phyloP scores from a whole-genome alignment of 1,140 invertebrate genomes.

The Hirudo medicinalis region DNA sequence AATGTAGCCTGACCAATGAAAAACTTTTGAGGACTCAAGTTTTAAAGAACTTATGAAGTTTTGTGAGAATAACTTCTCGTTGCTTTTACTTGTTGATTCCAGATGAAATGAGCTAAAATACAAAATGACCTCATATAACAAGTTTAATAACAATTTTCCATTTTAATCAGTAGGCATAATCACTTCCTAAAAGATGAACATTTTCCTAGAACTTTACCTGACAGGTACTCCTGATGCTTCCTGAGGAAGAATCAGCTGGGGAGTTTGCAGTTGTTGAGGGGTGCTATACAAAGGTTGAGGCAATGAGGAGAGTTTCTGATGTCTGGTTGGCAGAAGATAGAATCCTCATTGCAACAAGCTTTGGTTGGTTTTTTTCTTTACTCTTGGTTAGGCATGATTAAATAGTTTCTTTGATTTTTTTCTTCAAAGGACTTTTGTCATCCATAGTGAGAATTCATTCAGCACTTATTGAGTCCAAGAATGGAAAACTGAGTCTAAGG shows the following conservation, averaged over 20 bases:
- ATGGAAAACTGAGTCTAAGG: slow-evolving; percentile 41
- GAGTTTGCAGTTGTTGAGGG: neutral
- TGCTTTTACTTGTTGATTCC: no score
- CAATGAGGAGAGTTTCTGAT: neutral
- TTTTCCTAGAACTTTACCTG: neutral
- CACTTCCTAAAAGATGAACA: neutral
- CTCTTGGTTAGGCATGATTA: slow-evolving; percentile 35
- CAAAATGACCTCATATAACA: no score
- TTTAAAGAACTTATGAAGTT: no score
- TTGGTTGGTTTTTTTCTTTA: slow-evolving; percentile 54
- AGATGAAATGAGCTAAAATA: no score
- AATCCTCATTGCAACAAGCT: slow-evolving; percentile 58
- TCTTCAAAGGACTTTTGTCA: no score
- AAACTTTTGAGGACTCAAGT: no score
- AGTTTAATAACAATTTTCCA: no score
- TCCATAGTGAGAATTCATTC: slow-evolving; percentile 44
- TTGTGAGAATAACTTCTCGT: no score
- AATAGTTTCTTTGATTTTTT: no score
- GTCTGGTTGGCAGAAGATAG: slow-evolving; percentile 48
- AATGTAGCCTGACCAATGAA: neutral
- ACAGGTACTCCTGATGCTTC: neutral
- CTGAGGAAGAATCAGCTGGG: no score
- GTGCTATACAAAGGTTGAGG: slow-evolving; percentile 1
- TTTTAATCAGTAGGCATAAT: no score
- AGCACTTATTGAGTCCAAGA: slow-evolving; percentile 38